Evolutionary conservation across 2,113 vertebrate species (phyloP), one percentile per base, ranked within the genome.

Genomic region (Tursiops truncatus): DNA sequence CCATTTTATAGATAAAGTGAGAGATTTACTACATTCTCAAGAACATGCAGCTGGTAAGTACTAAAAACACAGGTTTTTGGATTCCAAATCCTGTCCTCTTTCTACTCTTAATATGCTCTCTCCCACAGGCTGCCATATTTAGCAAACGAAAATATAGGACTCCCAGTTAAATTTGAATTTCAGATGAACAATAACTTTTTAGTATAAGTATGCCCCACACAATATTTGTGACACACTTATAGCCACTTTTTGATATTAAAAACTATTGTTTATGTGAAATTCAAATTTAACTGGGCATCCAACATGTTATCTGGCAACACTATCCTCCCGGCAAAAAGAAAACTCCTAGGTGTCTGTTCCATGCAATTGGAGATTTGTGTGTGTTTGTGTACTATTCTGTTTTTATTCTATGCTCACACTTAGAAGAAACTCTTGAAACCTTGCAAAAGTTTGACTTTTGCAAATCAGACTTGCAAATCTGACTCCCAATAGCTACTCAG

Each of bases 111-210:
- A 79, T 20, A 62, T 56, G 26, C 33, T 76, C n/a, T 85, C 60
- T 33, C 33, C 71, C 53, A 92, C 44, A 85, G 14, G 41, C 26
- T 65, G 47, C 62, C 26, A 92, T 17, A 71, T 62, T 81, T 62
- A 85, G 76, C 87, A 95, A 87, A 87, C 33, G 65, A 91, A 95
- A 92, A 63, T 50, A 31, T 23, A 92, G 33, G 17, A 38, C 12
- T 81, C 41, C 65, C 50, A 84, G 47, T 85, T 89, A 89, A 95
- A 92, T 71, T 0, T 89, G 14, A 91, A 89, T 74, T 94, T 84
- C 41, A 85, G 28, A 84, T 36, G 67, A 92, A 31, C 36, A 94
- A 13, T 4, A 74, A 89, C 26, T 85, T 91, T 74, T 76, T 62
- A 79, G 47, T n/a, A 11, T n/a, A 84, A 50, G 44, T 70, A 56